Evolutionary conservation across 2,797 vertebrate genomes (phyloP).

Genomic region (Zenarchopterus dispar): DNA sequence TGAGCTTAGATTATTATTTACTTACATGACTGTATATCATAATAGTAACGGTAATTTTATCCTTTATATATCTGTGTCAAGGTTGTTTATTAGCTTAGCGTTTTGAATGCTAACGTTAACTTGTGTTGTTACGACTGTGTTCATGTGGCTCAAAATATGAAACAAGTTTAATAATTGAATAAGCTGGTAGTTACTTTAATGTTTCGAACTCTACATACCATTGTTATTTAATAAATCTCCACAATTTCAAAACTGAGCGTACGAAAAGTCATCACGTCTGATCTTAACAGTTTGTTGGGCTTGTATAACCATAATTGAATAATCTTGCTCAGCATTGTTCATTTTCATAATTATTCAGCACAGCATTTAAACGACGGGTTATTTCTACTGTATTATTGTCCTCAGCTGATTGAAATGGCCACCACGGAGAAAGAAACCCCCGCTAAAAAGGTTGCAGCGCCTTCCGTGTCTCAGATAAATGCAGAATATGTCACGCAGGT

Average conservation of each 20-base stretch:
- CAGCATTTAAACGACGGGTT: neutral
- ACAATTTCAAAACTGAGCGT: too few relatives aligned
- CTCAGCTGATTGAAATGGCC: slow-evolving; percentile 33
- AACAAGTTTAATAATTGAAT: neutral
- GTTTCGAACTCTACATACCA: neutral
- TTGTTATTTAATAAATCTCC: too few relatives aligned
- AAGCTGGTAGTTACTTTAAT: neutral
- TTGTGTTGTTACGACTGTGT: neutral
- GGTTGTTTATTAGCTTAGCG: slow-evolving; percentile 29
- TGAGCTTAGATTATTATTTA: neutral
- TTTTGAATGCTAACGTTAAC: slow-evolving; percentile 9
- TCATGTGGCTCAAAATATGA: neutral
- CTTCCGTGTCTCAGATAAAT: slow-evolving; percentile 96
- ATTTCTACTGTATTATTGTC: neutral
- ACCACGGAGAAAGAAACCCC: slow-evolving; percentile 80
- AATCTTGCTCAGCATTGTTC: too few relatives aligned
- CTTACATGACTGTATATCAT: too few relatives aligned
- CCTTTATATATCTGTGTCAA: neutral
- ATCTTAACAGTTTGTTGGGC: too few relatives aligned
- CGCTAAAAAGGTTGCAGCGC: slow-evolving; percentile 90
- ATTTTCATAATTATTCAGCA: too few relatives aligned
- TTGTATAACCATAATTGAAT: too few relatives aligned
- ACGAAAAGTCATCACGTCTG: neutral
- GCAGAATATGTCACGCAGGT: slow-evolving; percentile 98
- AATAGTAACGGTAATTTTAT: neutral